Evolutionary conservation across 2,888 invertebrate species (phyloP).

Genomic region (Trilocha varians): DNA sequence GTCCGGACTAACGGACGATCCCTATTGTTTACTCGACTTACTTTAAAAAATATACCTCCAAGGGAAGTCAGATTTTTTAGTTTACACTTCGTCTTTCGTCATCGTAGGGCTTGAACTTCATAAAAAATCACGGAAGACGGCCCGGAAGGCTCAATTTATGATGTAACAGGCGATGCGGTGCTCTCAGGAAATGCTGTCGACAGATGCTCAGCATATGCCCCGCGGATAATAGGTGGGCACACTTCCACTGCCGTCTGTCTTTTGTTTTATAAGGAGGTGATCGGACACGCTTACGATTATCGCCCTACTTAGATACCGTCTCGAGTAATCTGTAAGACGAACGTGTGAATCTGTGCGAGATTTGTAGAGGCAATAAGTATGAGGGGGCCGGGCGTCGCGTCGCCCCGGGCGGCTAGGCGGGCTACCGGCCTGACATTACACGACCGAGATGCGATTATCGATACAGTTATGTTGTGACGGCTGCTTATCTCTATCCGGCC

Average conservation of each 20-base stretch:
- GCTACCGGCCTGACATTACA: slow-evolving; percentile 41
- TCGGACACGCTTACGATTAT: slow-evolving; percentile 34
- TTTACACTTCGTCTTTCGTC: slow-evolving; percentile 69
- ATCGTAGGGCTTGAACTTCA: slow-evolving; percentile 47
- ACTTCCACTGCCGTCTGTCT: slow-evolving; percentile 45
- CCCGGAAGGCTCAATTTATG: slow-evolving; percentile 69
- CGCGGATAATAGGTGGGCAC: slow-evolving; percentile 49
- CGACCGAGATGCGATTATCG: slow-evolving; percentile 58
- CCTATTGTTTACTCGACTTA: slow-evolving; percentile 53
- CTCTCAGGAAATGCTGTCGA: slow-evolving; percentile 61
- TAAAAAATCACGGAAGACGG: slow-evolving; percentile 65
- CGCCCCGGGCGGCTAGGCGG: slow-evolving; percentile 45
- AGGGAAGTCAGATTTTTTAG: slow-evolving; percentile 54
- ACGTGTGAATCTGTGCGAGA: slow-evolving; percentile 62
- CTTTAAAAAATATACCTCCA: slow-evolving; percentile 53
- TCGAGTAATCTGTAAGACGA: slow-evolving; percentile 26
- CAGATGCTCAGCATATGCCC: slow-evolving; percentile 65
- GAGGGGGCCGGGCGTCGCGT: slow-evolving; percentile 31
- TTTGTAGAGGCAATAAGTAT: slow-evolving; percentile 45
- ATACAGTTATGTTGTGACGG: slow-evolving; percentile 63
- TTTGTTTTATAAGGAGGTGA: slow-evolving; percentile 33
- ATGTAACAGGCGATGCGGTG: slow-evolving; percentile 47
- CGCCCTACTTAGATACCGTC: slow-evolving; percentile 36
- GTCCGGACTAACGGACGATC: slow-evolving; percentile 37
- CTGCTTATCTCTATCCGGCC: slow-evolving; percentile 46